Conservation (phyloP, 2,797 vertebrate genomes). For the Notolabrus celidotus region DNA sequence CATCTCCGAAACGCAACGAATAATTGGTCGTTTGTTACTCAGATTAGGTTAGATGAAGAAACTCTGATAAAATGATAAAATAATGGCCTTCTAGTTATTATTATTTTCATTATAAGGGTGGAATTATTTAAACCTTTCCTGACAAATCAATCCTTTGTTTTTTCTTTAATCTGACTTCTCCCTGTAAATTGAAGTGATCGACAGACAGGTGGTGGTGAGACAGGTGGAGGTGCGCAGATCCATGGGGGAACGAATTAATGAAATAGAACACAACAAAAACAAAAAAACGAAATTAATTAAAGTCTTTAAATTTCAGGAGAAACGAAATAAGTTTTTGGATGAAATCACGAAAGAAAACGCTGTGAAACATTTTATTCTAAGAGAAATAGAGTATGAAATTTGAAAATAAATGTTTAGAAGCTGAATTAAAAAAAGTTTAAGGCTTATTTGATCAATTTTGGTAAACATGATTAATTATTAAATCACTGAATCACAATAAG, state of each 20-base stretch:
- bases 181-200: neutral
- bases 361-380: neutral
- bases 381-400: neutral
- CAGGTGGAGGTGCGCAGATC: conserved; percentile 14
- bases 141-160: neutral
- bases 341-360: too few relatives aligned
- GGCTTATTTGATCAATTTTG: too few relatives aligned
- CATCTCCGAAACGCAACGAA: too few relatives aligned
- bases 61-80: too few relatives aligned
- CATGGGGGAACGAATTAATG: neutral
- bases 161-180: neutral
- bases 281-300: neutral
- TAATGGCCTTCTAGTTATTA: neutral
- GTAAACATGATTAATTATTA: too few relatives aligned
- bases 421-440: neutral
- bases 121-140: neutral
- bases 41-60: neutral
- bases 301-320: neutral
- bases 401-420: neutral
- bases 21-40: too few relatives aligned
- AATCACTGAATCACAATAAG: neutral
- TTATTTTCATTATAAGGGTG: too few relatives aligned
- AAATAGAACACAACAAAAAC: neutral
- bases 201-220: conserved; percentile 24
- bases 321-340: too few relatives aligned